Base-by-base conservation (phyloP, 2,113 vertebrate genomes). In the Sceloporus tristichus region DNA sequence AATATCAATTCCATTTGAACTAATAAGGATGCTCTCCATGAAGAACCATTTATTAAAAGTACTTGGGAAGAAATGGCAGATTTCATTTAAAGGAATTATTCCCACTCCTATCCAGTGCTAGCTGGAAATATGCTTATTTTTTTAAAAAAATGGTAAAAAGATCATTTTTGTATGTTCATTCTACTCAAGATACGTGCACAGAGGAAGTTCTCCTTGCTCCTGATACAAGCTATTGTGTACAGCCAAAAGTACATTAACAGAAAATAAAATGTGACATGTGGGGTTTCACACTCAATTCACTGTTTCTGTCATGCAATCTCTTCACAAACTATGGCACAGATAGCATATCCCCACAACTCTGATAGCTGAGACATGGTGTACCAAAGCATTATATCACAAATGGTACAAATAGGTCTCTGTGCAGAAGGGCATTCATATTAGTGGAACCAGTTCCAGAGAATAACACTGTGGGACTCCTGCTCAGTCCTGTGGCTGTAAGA, bases 141-240 rank as follows among this genome's bases (percentile, higher is more conserved):
- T 86, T 25, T 23, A 66, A 38, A 85, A 42, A 65, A 25, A 25
- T 66, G 25, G 85, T 79, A 86, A 66, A 19, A 79, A 70, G 75
- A 79, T 86, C 62, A 79, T 79, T 79, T 79, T 70, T 86, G 85
- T 70, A 68, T 86, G 85, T 79, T 79, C 65, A 62, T 86, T 86
- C 76, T 11, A 34, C 29, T 79, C 75, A 86, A 40, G 65, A 78
- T 78, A 86, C 85, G 75, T 86, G 85, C 85, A 79, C 6, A 65
- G 29, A 10, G 9, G 59, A 86, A 68, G 42, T 65, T 86, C 65
- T 66, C 38, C 13, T 40, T 79, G 29, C 75, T 79, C 62, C 42
- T 19, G 16, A 79, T 79, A 86, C 42, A 53, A 86, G 40, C 78
- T 78, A 27, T 65, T 86, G 40, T 34, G 65, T 68, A 68, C 59